Evolutionary conservation across 2,113 vertebrate species (phyloP).

Genomic region (Mixornis gularis): DNA sequence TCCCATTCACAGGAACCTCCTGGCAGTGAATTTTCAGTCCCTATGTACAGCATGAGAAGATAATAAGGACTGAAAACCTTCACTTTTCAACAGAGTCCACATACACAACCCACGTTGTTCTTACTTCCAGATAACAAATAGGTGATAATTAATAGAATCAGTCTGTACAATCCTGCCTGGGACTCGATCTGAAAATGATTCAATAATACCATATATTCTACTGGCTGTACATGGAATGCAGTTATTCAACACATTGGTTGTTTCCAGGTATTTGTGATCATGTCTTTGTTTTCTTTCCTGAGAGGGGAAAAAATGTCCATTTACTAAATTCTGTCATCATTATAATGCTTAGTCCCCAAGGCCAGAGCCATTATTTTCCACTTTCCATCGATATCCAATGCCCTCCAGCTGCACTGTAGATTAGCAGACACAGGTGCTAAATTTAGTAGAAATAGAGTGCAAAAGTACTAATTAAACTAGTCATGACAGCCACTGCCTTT

Average conservation of each 20-base stretch:
- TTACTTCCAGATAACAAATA: background rate
- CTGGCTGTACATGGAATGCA: background rate
- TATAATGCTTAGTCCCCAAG: background rate
- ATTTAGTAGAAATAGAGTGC: conserved; percentile 1
- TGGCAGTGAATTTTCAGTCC: background rate
- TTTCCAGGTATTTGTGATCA: background rate
- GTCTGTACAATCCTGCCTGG: background rate
- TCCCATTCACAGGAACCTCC: background rate
- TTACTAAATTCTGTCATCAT: background rate
- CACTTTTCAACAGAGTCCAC: background rate
- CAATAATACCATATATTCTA: background rate
- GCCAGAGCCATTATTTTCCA: background rate
- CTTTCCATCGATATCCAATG: background rate
- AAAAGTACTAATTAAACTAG: background rate
- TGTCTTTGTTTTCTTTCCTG: background rate
- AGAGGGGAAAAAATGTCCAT: background rate
- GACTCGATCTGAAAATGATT: background rate
- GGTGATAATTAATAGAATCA: background rate
- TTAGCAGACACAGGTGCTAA: background rate
- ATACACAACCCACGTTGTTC: background rate
- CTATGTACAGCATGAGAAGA: background rate
- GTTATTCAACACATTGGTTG: background rate
- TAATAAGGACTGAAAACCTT: background rate
- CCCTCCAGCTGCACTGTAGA: background rate
- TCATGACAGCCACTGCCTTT: background rate